A percentile compares a stretch with the other conserved stretches of the same genome.
These are phyloP conservation scores for Dendrocopos noguchii DNA, from an alignment of 2,113 vertebrate genomes.

Conservation along the genomic window DNA sequence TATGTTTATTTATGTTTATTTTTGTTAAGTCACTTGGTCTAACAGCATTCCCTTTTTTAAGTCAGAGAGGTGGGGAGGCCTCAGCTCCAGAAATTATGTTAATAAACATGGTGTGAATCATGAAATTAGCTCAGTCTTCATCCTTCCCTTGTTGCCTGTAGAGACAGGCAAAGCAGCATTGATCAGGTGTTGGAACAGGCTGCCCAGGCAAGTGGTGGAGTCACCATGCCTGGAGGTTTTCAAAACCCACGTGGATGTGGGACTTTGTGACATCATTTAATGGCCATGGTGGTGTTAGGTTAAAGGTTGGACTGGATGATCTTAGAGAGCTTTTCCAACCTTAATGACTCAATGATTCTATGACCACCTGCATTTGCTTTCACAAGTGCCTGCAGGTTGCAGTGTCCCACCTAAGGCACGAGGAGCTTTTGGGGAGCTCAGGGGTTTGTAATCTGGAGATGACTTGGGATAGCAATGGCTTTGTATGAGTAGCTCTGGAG, in stretches of 20 bases:
- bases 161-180: neutral
- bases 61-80: neutral
- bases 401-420: neutral
- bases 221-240: no score
- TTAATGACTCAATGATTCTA: no score
- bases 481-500: neutral
- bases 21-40: neutral
- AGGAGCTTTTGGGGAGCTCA: neutral
- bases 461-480: rapidly evolving
- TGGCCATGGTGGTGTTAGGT: no score
- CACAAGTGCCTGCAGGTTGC: neutral
- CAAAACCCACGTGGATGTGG: no score
- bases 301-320: no score
- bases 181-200: no score
- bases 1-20: neutral
- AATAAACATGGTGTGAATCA: neutral
- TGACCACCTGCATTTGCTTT: neutral
- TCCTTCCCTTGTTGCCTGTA: neutral
- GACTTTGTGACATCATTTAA: no score
- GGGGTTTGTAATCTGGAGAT: neutral
- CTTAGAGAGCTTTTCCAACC: no score
- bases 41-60: neutral
- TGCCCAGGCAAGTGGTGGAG: no score
- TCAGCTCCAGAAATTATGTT: neutral
- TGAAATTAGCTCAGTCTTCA: neutral